phyloP scores from a whole-genome alignment of 1,140 invertebrate species.

The Holcopasites calliopsidis region DNA sequence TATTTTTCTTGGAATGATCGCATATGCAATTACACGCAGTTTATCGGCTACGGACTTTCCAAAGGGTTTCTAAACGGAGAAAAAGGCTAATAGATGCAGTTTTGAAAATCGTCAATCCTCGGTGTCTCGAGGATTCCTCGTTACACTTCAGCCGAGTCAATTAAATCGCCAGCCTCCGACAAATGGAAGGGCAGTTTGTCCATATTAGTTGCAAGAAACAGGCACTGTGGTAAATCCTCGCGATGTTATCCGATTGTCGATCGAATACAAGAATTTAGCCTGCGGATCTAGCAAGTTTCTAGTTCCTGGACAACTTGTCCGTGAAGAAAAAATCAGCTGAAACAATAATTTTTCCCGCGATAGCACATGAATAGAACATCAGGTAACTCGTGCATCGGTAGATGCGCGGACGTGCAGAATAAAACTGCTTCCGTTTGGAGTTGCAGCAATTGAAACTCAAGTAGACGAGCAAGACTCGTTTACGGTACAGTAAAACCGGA shows the following conservation, averaged over 20 bases:
- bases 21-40: too few relatives aligned
- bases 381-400: not conserved
- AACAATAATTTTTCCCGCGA: not conserved
- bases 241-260: not conserved
- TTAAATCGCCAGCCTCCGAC: not conserved
- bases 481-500: too few relatives aligned
- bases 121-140: not conserved
- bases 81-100: too few relatives aligned
- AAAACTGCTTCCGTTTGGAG: not conserved
- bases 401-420: not conserved
- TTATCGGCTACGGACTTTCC: too few relatives aligned
- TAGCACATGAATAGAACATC: not conserved
- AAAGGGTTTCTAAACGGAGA: too few relatives aligned
- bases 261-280: not conserved
- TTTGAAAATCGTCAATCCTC: too few relatives aligned
- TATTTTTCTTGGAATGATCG: too few relatives aligned
- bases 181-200: not conserved
- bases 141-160: too few relatives aligned
- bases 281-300: not conserved
- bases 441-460: too few relatives aligned
- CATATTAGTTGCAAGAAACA: not conserved
- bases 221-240: not conserved
- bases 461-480: too few relatives aligned
- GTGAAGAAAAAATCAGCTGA: not conserved
- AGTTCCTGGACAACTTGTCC: not conserved